phyloP scores from a whole-genome alignment of 2,113 vertebrate species.

The Microcebus tavaratra region DNA sequence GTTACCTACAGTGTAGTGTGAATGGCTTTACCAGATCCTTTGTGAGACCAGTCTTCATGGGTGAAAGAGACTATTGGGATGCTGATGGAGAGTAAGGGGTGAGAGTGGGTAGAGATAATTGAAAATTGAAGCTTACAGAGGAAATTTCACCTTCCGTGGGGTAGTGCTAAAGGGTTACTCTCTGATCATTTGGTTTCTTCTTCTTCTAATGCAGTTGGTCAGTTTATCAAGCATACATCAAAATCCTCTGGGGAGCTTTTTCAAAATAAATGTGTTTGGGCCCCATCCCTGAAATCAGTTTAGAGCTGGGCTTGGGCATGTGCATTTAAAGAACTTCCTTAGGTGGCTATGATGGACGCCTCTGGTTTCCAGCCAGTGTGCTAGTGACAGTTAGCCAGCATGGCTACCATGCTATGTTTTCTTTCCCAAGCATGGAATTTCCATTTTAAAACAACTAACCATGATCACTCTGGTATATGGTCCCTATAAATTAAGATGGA shows the following conservation, averaged over 20 bases:
- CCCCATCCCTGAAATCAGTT: not conserved
- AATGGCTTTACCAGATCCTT: not conserved
- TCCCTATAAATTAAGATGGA: not conserved
- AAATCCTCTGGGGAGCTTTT: not conserved
- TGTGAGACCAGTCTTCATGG: not conserved
- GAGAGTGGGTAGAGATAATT: not conserved
- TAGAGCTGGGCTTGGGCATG: not conserved
- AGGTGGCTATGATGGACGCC: accelerated
- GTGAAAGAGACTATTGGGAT: no score
- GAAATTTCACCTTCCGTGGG: not conserved
- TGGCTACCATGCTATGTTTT: no score
- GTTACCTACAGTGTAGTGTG: not conserved
- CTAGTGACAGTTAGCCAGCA: not conserved
- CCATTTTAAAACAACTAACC: not conserved
- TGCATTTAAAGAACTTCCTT: not conserved
- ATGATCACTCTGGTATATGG: not conserved
- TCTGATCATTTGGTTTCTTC: not conserved
- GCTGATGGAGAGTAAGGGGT: no score
- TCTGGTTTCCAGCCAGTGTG: not conserved
- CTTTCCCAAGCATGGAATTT: not conserved
- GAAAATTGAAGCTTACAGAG: not conserved
- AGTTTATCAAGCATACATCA: not conserved
- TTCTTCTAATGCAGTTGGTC: not conserved
- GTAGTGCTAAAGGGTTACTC: not conserved
- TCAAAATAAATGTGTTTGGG: not conserved